Base-by-base conservation (phyloP, 2,888 invertebrate genomes). In the Stomorhina lunata region DNA sequence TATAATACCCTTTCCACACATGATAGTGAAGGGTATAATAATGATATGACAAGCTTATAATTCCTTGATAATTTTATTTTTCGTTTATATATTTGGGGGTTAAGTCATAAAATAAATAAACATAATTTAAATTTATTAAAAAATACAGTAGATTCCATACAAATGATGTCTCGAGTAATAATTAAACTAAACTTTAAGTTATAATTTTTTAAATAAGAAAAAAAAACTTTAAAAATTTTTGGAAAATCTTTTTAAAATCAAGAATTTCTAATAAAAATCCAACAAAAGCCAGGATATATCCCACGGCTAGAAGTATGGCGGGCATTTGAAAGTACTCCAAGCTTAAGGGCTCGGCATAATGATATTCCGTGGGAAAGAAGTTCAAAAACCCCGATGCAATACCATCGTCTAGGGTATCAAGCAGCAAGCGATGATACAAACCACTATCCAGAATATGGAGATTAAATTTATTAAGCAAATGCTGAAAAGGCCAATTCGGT, bases 401-500 rank as follows among this genome's bases (percentile, higher is more conserved):
- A 4, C 84, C 84, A 57, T 86, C 59, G 5, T 83, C 71, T 25
- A 50, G 27, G 6, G 80, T 50, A 4, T 73, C 57, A 0, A 17
- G 4, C 1, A 17, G 7, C 9, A 81, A 15, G 4, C 63, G 53
- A 1, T 3, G 0, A 50, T n/a, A 43, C 22, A 85, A 34, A 4
- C 85, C 85, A 0, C 55, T 20, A 5, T 81, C 80, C 17, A 65
- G 15, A 10, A 73, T 9, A 7, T 48, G 55, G 1, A 10, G 6
- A 22, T 77, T 15, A 40, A 68, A 63, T 4, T 22, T 48, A 2
- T 81, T 76, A 2, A 81, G 57, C 6, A 79, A 22, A 6, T 63
- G 20, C n/a, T 79, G 77, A 17, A 84, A 75, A 6, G 80, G 76
- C 71, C 85, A 86, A 10, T 86, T 84, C 40, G 81, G 65, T 6